phyloP scores from a whole-genome alignment of 1,140 invertebrate genomes.

The Antheraea pernyi region DNA sequence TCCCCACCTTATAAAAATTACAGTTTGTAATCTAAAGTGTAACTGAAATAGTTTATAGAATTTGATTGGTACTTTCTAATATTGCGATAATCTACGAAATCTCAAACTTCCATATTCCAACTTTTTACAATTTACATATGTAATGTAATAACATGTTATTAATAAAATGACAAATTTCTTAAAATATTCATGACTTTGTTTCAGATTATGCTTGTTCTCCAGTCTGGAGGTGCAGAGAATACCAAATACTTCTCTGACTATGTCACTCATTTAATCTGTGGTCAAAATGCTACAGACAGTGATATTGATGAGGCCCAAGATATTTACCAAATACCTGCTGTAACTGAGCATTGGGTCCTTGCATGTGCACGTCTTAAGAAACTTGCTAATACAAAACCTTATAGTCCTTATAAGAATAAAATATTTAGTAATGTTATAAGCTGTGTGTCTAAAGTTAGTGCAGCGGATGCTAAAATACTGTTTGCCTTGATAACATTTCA shows the following conservation, averaged over 20 bases:
- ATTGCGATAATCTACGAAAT: too few relatives aligned
- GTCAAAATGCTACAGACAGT: constrained; percentile 87
- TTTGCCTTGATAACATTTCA: constrained; percentile 90
- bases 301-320: constrained; percentile 92
- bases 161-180: background rate
- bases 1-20: too few relatives aligned
- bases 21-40: too few relatives aligned
- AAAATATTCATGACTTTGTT: constrained; percentile 37
- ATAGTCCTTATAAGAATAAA: constrained; percentile 74
- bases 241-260: constrained; percentile 92
- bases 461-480: constrained; percentile 83
- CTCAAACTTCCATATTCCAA: too few relatives aligned
- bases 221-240: constrained; percentile 90
- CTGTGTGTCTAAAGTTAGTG: constrained; percentile 85
- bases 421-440: constrained; percentile 87
- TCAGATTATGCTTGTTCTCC: constrained; percentile 88
- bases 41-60: too few relatives aligned
- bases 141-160: background rate
- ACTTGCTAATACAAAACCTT: constrained; percentile 75
- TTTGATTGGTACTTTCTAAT: too few relatives aligned
- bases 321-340: constrained; percentile 93
- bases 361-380: constrained; percentile 81
- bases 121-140: too few relatives aligned
- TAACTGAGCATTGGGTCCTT: constrained; percentile 91
- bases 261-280: constrained; percentile 93